Percentiles rank a stretch among this genome's conserved stretches.
phyloP scores from a whole-genome alignment of 2,797 vertebrate genomes.

The Alectoris magna region DNA sequence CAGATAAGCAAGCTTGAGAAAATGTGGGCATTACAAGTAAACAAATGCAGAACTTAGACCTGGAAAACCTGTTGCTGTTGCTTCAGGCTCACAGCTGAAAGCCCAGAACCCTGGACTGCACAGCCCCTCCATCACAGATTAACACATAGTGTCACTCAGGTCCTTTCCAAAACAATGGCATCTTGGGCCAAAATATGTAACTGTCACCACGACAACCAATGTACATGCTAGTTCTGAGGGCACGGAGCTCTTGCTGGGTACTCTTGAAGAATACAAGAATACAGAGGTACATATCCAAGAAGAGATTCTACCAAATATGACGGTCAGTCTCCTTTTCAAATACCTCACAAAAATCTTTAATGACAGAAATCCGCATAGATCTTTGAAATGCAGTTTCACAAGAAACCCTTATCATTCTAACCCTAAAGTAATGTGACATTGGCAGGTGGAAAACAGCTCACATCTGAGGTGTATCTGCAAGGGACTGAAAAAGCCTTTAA shows the following conservation, averaged over 20 bases:
- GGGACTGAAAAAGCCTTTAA: neutral
- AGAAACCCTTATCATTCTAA: neutral
- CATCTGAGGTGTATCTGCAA: neutral
- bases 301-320: neutral
- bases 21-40: neutral
- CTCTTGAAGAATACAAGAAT: neutral
- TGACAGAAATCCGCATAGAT: neutral
- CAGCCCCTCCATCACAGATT: neutral
- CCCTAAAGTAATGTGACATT: neutral
- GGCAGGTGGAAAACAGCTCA: neutral
- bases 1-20: neutral
- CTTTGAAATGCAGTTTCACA: neutral
- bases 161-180: neutral
- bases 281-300: neutral
- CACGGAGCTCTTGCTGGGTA: neutral
- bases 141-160: neutral
- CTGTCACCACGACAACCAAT: neutral
- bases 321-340: neutral
- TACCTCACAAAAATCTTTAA: neutral
- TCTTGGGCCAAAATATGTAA: neutral
- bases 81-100: neutral
- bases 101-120: neutral
- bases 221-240: fast-evolving
- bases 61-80: neutral
- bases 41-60: neutral